phyloP scores from a whole-genome alignment of 2,888 invertebrate species.

The Alloplasta piceator region DNA sequence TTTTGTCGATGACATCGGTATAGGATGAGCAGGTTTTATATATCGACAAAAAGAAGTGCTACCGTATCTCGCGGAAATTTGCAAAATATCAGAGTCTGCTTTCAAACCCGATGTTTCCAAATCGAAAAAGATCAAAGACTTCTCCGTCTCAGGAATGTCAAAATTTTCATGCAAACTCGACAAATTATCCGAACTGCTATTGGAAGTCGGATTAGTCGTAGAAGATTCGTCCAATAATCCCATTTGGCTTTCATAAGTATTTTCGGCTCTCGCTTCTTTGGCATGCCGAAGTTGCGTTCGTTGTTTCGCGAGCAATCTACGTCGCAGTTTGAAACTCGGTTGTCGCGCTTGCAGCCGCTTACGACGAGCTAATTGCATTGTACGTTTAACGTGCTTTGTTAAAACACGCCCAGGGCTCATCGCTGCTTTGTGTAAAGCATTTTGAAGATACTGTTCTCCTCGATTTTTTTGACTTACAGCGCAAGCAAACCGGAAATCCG shows the following conservation, averaged over 20 bases:
- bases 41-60: neutral
- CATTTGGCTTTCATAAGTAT: neutral
- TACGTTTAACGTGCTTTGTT: neutral
- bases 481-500: slow-evolving; percentile 63
- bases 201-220: neutral
- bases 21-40: neutral
- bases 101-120: slow-evolving; percentile 9
- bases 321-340: slow-evolving; percentile 40
- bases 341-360: no score
- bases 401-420: slow-evolving; percentile 44
- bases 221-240: no score
- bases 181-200: neutral
- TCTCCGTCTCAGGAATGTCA: neutral
- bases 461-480: slow-evolving; percentile 64
- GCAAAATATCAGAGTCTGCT: neutral
- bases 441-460: no score
- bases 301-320: slow-evolving; percentile 8
- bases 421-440: no score
- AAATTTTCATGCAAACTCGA: neutral
- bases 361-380: no score
- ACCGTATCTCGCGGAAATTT: neutral
- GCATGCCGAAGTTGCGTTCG: neutral
- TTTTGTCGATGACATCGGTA: neutral
- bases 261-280: neutral
- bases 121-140: slow-evolving; percentile 5